Conservation (phyloP, 2,113 vertebrate genomes). For the Buteo buteo region DNA sequence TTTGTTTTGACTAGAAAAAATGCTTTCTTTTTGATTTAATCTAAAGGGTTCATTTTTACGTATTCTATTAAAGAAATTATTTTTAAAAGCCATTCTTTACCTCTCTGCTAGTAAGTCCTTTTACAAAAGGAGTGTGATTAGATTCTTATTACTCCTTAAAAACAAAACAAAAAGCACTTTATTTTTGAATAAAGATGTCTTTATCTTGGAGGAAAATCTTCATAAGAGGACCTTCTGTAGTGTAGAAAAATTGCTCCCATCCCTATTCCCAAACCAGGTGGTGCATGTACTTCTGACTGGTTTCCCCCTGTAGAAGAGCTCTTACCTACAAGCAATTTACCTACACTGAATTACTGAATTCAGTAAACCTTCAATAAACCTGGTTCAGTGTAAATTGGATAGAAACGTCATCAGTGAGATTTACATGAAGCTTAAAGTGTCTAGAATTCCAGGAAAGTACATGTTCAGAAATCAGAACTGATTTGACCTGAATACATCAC, state of each 20-base stretch:
- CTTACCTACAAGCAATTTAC: background rate
- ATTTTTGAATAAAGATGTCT: background rate
- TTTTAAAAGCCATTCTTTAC: background rate
- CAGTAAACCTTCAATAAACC: background rate
- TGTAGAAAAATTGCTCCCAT: background rate
- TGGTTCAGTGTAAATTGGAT: background rate
- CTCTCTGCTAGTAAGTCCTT: background rate
- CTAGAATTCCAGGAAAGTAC: background rate
- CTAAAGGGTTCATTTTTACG: background rate
- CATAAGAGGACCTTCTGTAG: background rate
- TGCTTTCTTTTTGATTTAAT: background rate
- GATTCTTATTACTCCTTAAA: background rate
- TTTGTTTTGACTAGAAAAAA: background rate
- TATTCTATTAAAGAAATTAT: background rate
- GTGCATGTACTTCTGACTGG: background rate
- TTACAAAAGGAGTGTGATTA: background rate
- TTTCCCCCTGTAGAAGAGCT: background rate
- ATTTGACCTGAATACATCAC: background rate
- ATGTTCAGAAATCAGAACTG: background rate
- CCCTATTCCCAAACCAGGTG: background rate
- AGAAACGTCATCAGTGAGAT: background rate
- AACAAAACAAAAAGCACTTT: background rate
- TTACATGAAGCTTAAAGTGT: background rate
- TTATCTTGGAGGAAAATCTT: background rate
- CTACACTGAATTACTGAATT: background rate